Percentiles rank a stretch among this genome's conserved stretches.
Conservation (phyloP, 2,113 vertebrate genomes). For the Cyphomyrus plagiostoma region DNA sequence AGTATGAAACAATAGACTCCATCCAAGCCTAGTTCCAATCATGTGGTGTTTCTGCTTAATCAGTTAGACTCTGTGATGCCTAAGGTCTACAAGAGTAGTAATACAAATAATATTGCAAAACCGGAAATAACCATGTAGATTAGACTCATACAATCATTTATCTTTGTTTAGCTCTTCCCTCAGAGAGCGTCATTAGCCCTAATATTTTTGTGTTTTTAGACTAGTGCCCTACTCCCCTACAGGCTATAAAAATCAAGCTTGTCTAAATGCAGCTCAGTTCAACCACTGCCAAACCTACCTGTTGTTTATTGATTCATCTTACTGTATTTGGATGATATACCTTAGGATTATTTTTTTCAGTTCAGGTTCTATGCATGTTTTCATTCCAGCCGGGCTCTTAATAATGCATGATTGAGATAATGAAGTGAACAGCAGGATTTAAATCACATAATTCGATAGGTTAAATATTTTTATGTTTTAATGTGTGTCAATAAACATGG, state of each 20-base stretch:
- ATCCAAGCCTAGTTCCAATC: not conserved
- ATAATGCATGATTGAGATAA: not conserved
- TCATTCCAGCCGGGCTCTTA: not conserved
- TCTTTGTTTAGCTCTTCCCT: not conserved
- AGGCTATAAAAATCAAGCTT: not conserved
- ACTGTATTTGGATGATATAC: not conserved
- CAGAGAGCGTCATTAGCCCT: not conserved
- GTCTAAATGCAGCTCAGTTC: not conserved
- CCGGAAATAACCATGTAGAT: not conserved
- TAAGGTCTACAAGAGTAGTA: not conserved
- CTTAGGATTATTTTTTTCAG: not conserved
- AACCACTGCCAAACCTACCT: not conserved
- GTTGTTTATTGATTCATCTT: not conserved
- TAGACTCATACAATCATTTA: not conserved
- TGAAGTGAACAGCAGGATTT: not conserved
- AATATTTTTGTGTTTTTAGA: not conserved
- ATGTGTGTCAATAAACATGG: too few relatives aligned
- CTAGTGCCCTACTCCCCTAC: not conserved
- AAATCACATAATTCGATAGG: not conserved
- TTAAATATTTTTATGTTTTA: too few relatives aligned
- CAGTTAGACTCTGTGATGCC: not conserved
- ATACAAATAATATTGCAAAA: not conserved
- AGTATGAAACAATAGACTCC: not conserved
- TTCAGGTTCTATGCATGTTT: not conserved
- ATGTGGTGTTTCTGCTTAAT: not conserved